A percentile compares a stretch with the other conserved stretches of the same genome.
Evolutionary conservation across 2,888 invertebrate species (phyloP).

Genomic region (Actias luna): DNA sequence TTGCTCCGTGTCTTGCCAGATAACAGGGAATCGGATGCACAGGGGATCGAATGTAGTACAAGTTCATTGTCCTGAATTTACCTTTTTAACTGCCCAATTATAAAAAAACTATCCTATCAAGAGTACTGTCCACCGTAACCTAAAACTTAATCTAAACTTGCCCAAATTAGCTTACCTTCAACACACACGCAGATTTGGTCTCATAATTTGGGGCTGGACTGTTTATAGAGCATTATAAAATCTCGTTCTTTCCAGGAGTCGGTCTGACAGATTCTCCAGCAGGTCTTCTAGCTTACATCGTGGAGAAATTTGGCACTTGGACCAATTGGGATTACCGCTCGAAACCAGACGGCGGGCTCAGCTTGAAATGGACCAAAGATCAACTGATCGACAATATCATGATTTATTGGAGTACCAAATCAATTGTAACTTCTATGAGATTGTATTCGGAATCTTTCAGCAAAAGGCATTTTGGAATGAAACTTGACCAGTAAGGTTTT

Average conservation of each 20-base stretch:
- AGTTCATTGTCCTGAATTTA: too few species aligned
- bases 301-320: constrained; percentile 92
- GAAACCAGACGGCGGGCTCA: constrained; percentile 85
- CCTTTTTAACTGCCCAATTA: too few species aligned
- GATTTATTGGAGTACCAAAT: constrained; percentile 90
- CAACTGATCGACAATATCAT: constrained; percentile 91
- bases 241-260: constrained; percentile 81
- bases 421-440: constrained; percentile 88
- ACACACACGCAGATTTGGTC: too few species aligned
- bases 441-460: constrained; percentile 86
- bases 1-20: too few species aligned
- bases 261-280: constrained; percentile 88
- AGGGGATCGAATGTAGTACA: too few species aligned
- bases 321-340: constrained; percentile 71
- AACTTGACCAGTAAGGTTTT: constrained; percentile 67
- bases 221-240: too few species aligned
- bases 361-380: constrained; percentile 83
- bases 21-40: too few species aligned
- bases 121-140: too few species aligned
- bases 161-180: too few species aligned
- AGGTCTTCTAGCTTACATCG: constrained; percentile 90
- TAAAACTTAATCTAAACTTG: too few species aligned
- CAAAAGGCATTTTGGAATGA: constrained; percentile 37
- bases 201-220: too few species aligned
- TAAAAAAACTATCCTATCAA: too few species aligned